Evolutionary conservation across 2,113 vertebrate genomes (phyloP), one percentile per base, ranked within the genome.

Genomic region (Cyanoderma ruficeps): DNA sequence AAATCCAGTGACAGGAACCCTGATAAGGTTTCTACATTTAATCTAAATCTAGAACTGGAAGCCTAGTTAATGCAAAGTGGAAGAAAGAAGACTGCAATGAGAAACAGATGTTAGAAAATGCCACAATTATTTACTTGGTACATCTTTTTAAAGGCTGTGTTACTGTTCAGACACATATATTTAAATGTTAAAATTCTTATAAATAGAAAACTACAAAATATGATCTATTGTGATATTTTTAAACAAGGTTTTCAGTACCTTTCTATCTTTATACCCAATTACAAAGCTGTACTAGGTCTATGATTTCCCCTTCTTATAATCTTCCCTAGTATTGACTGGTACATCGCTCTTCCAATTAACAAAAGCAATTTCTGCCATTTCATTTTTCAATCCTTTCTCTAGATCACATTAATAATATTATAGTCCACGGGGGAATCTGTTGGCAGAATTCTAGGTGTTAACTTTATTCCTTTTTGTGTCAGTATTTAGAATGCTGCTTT

Each of bases 361-460:
- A 93, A 64, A 64, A 69, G 87, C 49, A 61, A 80, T 28, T 94
- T 70, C 79, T 94, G 67, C 46, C 17, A 44, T 85, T 87, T 83
- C 63, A 50, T 61, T 77, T 25, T 72, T 83, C 67, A 86, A 57
- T 28, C 33, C 42, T 24, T 85, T 80, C 63, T 80, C 89, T 52
- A 90, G 75, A 90, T 83, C 42, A 69, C 84, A 69, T 37, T 76
- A 89, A 75, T 67, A 70, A 25, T 44, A 55, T 42, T 87, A 42
- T 2, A 67, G 30, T 56, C 68, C 64, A 31, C 7, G 3, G 39
- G 60, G 83, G 41, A 86, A 80, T 78, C 44, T 63, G 42, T n/a
- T 92, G 91, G 87, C 93, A 90, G 75, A 71, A 86, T 83, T 46
- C n/a, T 93, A 88, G 39, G 77, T 70, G 88, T 75, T 81, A 95